Evolutionary conservation across 2,888 invertebrate genomes (phyloP).

Genomic region (Sabatieria punctata): DNA sequence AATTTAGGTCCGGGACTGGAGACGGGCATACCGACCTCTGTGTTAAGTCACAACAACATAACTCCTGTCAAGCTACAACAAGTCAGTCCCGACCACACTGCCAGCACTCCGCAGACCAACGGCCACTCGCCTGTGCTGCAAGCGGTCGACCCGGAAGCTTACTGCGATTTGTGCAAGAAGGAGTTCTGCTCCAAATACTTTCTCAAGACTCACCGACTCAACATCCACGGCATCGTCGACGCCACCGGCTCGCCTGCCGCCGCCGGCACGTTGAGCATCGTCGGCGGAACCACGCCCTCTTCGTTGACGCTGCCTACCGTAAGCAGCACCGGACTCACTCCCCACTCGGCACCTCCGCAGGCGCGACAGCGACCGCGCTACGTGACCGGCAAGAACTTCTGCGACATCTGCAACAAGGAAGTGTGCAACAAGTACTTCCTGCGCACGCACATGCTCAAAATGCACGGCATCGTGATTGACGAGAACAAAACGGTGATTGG

Average conservation of each 20-base stretch:
- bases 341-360: neutral
- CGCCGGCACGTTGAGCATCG: too few relatives aligned
- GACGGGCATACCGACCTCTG: too few relatives aligned
- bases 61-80: too few relatives aligned
- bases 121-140: too few relatives aligned
- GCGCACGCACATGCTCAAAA: slow-evolving; percentile 96
- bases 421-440: slow-evolving; percentile 99
- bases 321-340: too few relatives aligned
- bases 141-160: slow-evolving; percentile 19
- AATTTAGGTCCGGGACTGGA: too few relatives aligned
- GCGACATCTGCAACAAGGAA: slow-evolving; percentile 32
- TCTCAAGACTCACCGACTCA: slow-evolving; percentile 35
- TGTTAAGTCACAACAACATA: too few relatives aligned
- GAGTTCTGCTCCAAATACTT: slow-evolving; percentile 39
- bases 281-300: too few relatives aligned
- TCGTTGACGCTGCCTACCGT: too few relatives aligned
- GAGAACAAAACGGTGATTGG: slow-evolving; percentile 32
- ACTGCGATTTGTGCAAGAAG: slow-evolving; percentile 36
- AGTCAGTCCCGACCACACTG: too few relatives aligned
- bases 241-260: slow-evolving; percentile 21
- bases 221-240: slow-evolving; percentile 36
- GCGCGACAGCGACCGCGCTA: neutral
- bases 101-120: too few relatives aligned
- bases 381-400: slow-evolving; percentile 28
- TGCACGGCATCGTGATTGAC: slow-evolving; percentile 47